Evolutionary conservation across 1,140 invertebrate species (phyloP).

Genomic region (Dinoponera quadriceps): DNA sequence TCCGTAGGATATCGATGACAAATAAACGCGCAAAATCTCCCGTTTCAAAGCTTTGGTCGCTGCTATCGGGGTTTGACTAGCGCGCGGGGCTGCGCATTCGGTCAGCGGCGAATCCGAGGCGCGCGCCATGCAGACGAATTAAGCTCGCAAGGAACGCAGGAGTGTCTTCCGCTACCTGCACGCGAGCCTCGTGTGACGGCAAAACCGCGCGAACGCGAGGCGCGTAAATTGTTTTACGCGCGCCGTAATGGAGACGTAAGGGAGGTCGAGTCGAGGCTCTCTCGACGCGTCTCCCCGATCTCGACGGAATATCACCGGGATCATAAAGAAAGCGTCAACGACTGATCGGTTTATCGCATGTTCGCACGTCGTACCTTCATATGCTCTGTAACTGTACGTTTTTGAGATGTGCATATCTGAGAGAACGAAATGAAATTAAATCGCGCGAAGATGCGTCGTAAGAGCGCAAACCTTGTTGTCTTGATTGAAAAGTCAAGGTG

Average conservation of each 20-base stretch:
- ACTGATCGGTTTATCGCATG: no score
- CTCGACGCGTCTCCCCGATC: neutral
- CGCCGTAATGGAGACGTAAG: neutral
- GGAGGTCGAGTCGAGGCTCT: neutral
- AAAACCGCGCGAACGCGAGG: neutral
- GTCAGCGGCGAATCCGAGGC: slow-evolving; percentile 23
- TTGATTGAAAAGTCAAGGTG: no score
- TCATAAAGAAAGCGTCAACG: neutral
- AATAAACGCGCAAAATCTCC: slow-evolving; percentile 72
- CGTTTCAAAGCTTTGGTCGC: slow-evolving; percentile 67
- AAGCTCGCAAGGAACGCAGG: slow-evolving; percentile 32
- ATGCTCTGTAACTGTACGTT: no score
- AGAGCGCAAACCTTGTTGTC: no score
- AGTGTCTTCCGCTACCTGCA: neutral
- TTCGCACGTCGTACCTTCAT: no score
- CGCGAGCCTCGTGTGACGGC: neutral
- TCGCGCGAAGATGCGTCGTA: no score
- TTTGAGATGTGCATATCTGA: no score
- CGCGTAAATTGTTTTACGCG: neutral
- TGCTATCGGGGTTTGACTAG: slow-evolving; percentile 67
- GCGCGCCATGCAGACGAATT: slow-evolving; percentile 50
- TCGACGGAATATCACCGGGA: neutral
- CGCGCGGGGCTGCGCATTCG: neutral
- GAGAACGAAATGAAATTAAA: no score
- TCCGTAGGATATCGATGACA: slow-evolving; percentile 70